These are phyloP conservation scores for Orthosia gothica DNA, from an alignment of 2,888 invertebrate genomes.

Conservation along the genomic window DNA sequence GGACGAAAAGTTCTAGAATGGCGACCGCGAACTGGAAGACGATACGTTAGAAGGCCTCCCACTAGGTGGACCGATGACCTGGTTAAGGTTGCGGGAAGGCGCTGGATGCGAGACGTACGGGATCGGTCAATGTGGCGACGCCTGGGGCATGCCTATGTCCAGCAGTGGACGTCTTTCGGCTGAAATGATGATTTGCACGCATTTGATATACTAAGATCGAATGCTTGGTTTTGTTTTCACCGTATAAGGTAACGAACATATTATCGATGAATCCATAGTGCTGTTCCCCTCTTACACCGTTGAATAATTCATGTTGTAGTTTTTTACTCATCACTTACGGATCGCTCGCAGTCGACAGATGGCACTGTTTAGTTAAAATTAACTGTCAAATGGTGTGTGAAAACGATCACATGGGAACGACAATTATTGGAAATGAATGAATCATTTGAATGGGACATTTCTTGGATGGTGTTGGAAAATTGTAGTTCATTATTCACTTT, in stretches of 20 bases:
- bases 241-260: background rate
- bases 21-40: too few species aligned
- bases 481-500: slow-evolving; percentile 1
- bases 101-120: too few species aligned
- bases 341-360: slow-evolving; percentile 79
- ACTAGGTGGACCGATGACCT: too few species aligned
- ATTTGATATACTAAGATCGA: too few species aligned
- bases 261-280: slow-evolving; percentile 44
- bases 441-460: slow-evolving; percentile 40
- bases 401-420: slow-evolving; percentile 56
- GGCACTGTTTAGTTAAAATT: slow-evolving; percentile 82
- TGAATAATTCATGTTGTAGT: slow-evolving; percentile 82
- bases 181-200: too few species aligned
- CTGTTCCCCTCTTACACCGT: slow-evolving; percentile 52
- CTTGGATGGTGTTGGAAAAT: slow-evolving; percentile 5
- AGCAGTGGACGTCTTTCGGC: too few species aligned
- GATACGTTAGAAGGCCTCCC: too few species aligned
- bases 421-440: slow-evolving; percentile 54
- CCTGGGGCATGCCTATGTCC: too few species aligned
- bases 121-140: too few species aligned
- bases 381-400: slow-evolving; percentile 81
- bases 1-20: too few species aligned
- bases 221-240: background rate
- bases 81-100: too few species aligned
- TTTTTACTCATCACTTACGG: slow-evolving; percentile 80